phyloP scores from a whole-genome alignment of 2,888 invertebrate genomes.

The Drosophila gaucha region DNA sequence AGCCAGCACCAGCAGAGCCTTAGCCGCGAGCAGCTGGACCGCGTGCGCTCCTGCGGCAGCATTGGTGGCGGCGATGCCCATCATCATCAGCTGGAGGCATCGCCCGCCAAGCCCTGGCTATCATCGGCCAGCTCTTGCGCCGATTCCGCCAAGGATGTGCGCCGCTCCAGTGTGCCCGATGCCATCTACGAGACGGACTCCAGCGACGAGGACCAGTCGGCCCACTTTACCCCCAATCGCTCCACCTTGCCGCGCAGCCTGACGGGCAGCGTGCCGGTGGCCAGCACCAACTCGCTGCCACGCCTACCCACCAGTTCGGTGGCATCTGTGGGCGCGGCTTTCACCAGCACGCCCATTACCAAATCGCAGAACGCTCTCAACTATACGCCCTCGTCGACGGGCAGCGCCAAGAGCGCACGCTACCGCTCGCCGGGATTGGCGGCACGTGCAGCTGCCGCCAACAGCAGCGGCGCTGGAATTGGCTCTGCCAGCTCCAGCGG shows the following conservation, averaged over 20 bases:
- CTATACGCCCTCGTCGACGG: slow-evolving; percentile 81
- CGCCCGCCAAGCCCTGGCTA: slow-evolving; percentile 83
- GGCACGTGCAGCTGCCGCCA: slow-evolving; percentile 84
- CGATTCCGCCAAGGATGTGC: slow-evolving; percentile 81
- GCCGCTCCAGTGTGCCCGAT: slow-evolving; percentile 87
- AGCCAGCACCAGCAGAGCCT: slow-evolving; percentile 92
- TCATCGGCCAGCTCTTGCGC: slow-evolving; percentile 71
- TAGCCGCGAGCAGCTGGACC: slow-evolving; percentile 90
- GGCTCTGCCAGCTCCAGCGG: slow-evolving; percentile 82
- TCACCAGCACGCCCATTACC: slow-evolving; percentile 85
- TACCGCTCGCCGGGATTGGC: slow-evolving; percentile 91
- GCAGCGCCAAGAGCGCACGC: slow-evolving; percentile 92
- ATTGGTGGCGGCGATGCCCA: slow-evolving; percentile 88
- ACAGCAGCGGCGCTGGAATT: slow-evolving; percentile 57
- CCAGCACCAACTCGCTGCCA: slow-evolving; percentile 91
- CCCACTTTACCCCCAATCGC: slow-evolving; percentile 85
- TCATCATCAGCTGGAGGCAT: slow-evolving; percentile 80
- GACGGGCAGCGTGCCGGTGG: slow-evolving; percentile 85
- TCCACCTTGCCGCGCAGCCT: slow-evolving; percentile 88
- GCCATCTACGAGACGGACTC: slow-evolving; percentile 82
- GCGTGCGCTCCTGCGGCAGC: slow-evolving; percentile 92
- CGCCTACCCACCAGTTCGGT: slow-evolving; percentile 87
- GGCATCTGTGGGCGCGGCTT: slow-evolving; percentile 40
- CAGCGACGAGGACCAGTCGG: slow-evolving; percentile 80
- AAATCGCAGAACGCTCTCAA: slow-evolving; percentile 87